phyloP scores from a whole-genome alignment of 2,888 invertebrate species.

The Xestia c-nigrum region DNA sequence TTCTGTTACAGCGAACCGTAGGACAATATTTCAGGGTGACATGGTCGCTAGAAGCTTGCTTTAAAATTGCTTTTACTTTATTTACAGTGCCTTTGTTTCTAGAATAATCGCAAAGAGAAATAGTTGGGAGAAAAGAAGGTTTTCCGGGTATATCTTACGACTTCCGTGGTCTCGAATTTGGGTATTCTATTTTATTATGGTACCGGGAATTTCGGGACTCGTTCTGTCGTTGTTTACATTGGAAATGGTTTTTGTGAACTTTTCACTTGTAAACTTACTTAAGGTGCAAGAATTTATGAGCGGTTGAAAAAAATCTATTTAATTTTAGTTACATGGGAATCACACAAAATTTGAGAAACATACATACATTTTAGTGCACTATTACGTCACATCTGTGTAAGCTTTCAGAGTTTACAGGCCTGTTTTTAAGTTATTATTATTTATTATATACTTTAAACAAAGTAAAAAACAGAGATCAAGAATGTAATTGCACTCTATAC shows the following conservation, averaged over 20 bases:
- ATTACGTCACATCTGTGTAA: background rate
- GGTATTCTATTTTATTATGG: slow-evolving; percentile 35
- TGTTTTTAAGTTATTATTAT: background rate
- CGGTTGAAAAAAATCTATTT: background rate
- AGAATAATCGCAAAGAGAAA: slow-evolving; percentile 36
- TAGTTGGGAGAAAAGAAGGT: slow-evolving; percentile 20
- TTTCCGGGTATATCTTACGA: slow-evolving; percentile 27
- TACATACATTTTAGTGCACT: too few species aligned
- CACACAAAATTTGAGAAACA: too few species aligned
- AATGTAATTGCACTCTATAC: too few species aligned
- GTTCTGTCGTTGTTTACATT: slow-evolving; percentile 11
- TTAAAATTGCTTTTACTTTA: slow-evolving; percentile 64
- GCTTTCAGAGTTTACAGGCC: background rate
- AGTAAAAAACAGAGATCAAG: background rate
- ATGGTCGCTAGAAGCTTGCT: slow-evolving; percentile 58
- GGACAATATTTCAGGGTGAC: slow-evolving; percentile 73
- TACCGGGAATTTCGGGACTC: slow-evolving; percentile 15
- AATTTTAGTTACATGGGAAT: too few species aligned
- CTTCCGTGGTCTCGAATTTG: slow-evolving; percentile 17
- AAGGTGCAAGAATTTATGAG: slow-evolving; percentile 4
- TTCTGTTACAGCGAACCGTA: slow-evolving; percentile 70
- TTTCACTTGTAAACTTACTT: slow-evolving; percentile 4
- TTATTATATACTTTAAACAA: background rate
- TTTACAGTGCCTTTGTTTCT: slow-evolving; percentile 51
- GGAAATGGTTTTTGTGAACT: slow-evolving; percentile 25